A percentile compares a stretch with the other conserved stretches of the same genome.
Conservation (phyloP, 2,797 vertebrate species). For the Semaprochilodus insignis region DNA sequence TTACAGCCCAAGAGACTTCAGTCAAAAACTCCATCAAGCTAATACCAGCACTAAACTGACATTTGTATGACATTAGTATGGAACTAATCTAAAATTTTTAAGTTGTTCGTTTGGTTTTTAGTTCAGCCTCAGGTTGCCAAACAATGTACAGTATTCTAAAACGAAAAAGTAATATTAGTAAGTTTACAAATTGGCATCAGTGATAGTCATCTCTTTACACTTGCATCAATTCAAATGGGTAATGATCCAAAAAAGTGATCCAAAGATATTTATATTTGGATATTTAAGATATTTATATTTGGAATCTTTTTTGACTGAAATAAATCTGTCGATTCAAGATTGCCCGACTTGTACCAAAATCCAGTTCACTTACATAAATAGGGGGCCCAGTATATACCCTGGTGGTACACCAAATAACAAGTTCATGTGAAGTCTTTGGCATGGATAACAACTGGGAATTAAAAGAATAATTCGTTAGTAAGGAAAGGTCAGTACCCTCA, state of each 20-base stretch:
- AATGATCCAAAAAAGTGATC: too few species aligned
- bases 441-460: neutral
- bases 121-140: neutral
- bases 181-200: neutral
- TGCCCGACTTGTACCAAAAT: neutral
- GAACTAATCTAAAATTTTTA: neutral
- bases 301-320: neutral
- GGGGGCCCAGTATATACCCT: neutral
- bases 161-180: too few species aligned
- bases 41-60: constrained; percentile 31
- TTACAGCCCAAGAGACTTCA: constrained; percentile 10
- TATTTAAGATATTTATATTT: too few species aligned
- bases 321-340: neutral
- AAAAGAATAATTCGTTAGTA: neutral
- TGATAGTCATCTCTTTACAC: neutral
- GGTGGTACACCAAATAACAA: neutral
- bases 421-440: neutral
- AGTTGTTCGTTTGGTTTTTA: neutral
- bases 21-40: constrained; percentile 24
- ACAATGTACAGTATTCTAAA: too few species aligned
- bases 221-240: too few species aligned
- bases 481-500: neutral
- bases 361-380: neutral
- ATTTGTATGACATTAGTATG: neutral
- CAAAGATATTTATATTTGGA: too few species aligned